These are phyloP conservation scores for Eriosoma lanigerum DNA, from an alignment of 1,140 invertebrate species.

Conservation along the genomic window DNA sequence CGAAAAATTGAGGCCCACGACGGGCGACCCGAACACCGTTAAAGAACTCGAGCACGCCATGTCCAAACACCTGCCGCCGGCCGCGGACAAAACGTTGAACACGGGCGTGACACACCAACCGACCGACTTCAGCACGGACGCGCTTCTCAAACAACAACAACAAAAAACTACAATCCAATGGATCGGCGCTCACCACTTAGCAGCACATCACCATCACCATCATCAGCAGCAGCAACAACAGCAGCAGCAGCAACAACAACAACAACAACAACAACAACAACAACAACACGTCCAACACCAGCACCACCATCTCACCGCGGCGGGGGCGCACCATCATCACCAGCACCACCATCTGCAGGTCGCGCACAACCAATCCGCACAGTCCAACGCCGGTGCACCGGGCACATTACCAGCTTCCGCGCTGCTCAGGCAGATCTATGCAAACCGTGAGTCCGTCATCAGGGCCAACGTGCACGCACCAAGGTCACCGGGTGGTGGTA, in stretches of 20 bases:
- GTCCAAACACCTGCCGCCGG: conserved; percentile 85
- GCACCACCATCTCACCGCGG: conserved; percentile 68
- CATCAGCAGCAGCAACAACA: conserved; percentile 59
- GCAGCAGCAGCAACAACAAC: conserved; percentile 65
- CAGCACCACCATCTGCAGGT: conserved; percentile 77
- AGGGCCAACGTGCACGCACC: conserved; percentile 81
- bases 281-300: conserved; percentile 56
- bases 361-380: conserved; percentile 85
- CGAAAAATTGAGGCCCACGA: conserved; percentile 57
- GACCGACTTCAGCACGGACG: conserved; percentile 84
- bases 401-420: conserved; percentile 76
- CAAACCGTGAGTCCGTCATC: conserved; percentile 91
- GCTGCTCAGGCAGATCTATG: conserved; percentile 84
- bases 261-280: conserved; percentile 70
- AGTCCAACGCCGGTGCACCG: conserved; percentile 61
- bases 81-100: conserved; percentile 63
- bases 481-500: conserved; percentile 60
- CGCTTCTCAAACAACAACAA: conserved; percentile 77
- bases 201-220: conserved; percentile 64
- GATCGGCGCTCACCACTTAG: conserved; percentile 79
- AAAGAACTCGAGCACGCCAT: conserved; percentile 93
- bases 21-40: conserved; percentile 67
- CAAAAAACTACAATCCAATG: conserved; percentile 89
- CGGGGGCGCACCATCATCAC: conserved; percentile 76
- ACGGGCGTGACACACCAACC: conserved; percentile 65